Base-by-base conservation (phyloP, 1,140 invertebrate genomes). In the Orchesella cincta region DNA sequence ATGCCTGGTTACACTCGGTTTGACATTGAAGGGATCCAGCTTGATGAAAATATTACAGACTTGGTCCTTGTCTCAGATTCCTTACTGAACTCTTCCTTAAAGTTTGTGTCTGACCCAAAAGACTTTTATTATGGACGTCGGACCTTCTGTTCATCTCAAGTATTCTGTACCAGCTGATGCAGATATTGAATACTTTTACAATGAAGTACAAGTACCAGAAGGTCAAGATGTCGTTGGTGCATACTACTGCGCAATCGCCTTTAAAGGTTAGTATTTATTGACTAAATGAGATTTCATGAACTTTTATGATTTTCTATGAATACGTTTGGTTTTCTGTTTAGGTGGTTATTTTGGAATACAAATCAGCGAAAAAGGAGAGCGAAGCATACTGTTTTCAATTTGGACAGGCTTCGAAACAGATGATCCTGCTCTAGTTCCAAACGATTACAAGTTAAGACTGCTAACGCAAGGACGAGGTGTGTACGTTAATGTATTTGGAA, bases 261-360 rank as follows among this genome's bases (percentile, higher is more conserved):
- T n/a, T n/a, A n/a, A n/a, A n/a, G n/a, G n/a, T n/a, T n/a, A n/a
- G n/a, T 80, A 80, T 73, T 28, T 1, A n/a, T 26, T 26, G 3
- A 33, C 29, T n/a, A 67, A n/a, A 5, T 67, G 29, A 12, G 62
- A 12, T 12, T n/a, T n/a, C n/a, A n/a, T 67, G 31, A 2, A 2
- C 33, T 2, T n/a, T n/a, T n/a, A n/a, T 8, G n/a, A n/a, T n/a
- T n/a, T n/a, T n/a, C n/a, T n/a, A 23, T n/a, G 33, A 67, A 67
- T 67, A 31, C 14, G 28, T 8, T 31, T n/a, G n/a, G 5, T 33
- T 31, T 8, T 67, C 12, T 67, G n/a, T 67, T 26, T 34, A 23
- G 79, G 79, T 39, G 81, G 81, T 2, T 82, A 82, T 72, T 80
- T 82, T 35, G 81, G 81, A 0, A 79, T 80, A 29, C 79, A 80